These are phyloP conservation scores for Myotis brandtii DNA, from an alignment of 2,113 vertebrate species.

Conservation along the genomic window DNA sequence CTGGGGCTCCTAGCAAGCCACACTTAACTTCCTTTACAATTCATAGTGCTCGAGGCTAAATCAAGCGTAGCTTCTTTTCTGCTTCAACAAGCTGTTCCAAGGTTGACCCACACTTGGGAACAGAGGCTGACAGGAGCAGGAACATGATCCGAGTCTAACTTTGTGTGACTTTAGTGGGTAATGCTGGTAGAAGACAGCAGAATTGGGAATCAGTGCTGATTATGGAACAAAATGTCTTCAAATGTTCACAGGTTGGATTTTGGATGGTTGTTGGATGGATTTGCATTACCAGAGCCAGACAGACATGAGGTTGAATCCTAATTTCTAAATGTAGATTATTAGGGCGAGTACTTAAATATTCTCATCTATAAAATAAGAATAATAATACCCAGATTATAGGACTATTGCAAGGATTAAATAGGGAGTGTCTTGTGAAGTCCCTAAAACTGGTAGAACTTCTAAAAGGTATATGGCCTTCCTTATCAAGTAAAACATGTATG, in stretches of 20 bases:
- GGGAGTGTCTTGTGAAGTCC: not conserved
- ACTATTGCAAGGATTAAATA: not conserved
- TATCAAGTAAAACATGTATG: not conserved
- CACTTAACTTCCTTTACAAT: constrained; percentile 73
- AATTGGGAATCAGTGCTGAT: not conserved
- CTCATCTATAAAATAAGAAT: not conserved
- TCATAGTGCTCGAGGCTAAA: constrained; percentile 49
- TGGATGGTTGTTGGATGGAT: not conserved
- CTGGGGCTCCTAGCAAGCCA: constrained; percentile 11
- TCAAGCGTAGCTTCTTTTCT: constrained; percentile 42
- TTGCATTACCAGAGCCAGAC: not conserved
- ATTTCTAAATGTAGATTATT: not conserved
- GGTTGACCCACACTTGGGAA: not conserved
- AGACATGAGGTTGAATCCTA: not conserved
- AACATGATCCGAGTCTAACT: not conserved
- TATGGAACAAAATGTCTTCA: not conserved
- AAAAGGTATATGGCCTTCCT: not conserved
- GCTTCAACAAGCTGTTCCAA: constrained; percentile 22
- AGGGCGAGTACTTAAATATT: not conserved
- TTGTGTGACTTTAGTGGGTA: not conserved
- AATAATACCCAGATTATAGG: not conserved
- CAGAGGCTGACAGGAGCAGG: not conserved
- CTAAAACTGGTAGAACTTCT: not conserved
- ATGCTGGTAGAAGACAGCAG: not conserved
- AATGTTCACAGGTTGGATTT: not conserved